phyloP scores from a whole-genome alignment of 2,888 invertebrate genomes.

The Ectobius pallidus region DNA sequence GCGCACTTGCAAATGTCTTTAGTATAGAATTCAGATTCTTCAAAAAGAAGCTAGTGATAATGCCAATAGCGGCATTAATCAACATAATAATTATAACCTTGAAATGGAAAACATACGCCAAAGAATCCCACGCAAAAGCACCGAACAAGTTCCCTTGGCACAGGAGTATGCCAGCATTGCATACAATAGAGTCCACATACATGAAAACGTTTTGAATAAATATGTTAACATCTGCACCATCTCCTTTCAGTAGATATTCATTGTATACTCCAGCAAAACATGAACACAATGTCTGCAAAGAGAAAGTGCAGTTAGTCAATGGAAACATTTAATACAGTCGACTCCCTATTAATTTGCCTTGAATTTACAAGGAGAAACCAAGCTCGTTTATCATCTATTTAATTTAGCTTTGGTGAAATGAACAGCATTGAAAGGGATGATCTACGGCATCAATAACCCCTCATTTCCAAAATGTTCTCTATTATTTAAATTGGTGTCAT shows the following conservation, averaged over 20 bases:
- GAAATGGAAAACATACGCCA: conserved; percentile 65
- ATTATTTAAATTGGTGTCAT: no score
- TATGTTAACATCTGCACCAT: conserved; percentile 83
- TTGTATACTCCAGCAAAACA: conserved; percentile 96
- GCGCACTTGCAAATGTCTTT: conserved; percentile 93
- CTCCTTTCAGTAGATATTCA: conserved; percentile 88
- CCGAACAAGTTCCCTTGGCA: conserved; percentile 67
- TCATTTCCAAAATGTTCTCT: no score
- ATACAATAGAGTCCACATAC: conserved; percentile 93
- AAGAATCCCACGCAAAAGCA: conserved; percentile 63
- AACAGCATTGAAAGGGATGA: no score
- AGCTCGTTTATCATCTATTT: no score
- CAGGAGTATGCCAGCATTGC: conserved; percentile 77
- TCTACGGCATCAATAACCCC: no score
- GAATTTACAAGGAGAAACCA: no score
- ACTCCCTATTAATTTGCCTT: no score
- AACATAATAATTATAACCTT: conserved; percentile 81
- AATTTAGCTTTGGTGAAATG: no score
- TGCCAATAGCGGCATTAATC: conserved; percentile 90
- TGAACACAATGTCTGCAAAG: conserved; percentile 86
- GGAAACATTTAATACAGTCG: no score
- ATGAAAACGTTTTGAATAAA: conserved; percentile 94
- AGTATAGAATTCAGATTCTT: conserved; percentile 92
- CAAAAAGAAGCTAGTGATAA: conserved; percentile 92
- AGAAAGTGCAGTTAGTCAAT: no score